Base-by-base conservation (phyloP, 2,888 invertebrate genomes). In the Ceraclea dissimilis region DNA sequence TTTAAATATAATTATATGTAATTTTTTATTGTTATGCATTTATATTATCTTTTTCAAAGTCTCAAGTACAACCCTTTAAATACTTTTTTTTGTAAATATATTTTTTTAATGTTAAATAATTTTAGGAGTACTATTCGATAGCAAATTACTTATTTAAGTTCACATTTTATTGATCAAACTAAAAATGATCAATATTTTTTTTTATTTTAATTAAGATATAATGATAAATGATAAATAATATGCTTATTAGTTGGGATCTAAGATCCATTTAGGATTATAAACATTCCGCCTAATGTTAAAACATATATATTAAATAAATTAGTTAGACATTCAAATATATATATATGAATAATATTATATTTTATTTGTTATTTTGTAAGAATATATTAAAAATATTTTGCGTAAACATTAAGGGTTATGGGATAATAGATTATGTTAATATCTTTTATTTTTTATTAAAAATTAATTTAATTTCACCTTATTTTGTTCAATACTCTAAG, bases 401-500 rank as follows among this genome's bases (percentile, higher is more conserved):
- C 39, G 2, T 39, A 39, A 11, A 31, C 31, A 31, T 4, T 39
- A 60, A 57, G 50, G 62, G 62, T 62, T 44, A 54, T 56, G 59
- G 59, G 62, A 54, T 56, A 57, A 44, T 57, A 44, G 50, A 56
- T 59, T 57, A 55, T 49, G 49, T 51, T 49, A 49, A 58, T 60
- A 75, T 74, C 75, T 44, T 46, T 39, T 58, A 51, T 53, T n/a
- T 61, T 57, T 57, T n/a, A n/a, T n/a, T 61, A 54, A 58, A 52
- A 51, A 52, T 56, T 49, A 56, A 59, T 57, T 61, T 59, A 51
- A n/a, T 39, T 39, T 13, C 39, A n/a, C 13, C 16, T 39, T 39
- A 39, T 16, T 39, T n/a, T 39, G 39, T 56, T 55, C 49, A 60
- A 58, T 58, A 62, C 60, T 60, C 62, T 77, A 78, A 78, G 78